Percentiles rank a stretch among this genome's conserved stretches.
phyloP scores from a whole-genome alignment of 2,888 invertebrate species.

The Seira ritae region DNA sequence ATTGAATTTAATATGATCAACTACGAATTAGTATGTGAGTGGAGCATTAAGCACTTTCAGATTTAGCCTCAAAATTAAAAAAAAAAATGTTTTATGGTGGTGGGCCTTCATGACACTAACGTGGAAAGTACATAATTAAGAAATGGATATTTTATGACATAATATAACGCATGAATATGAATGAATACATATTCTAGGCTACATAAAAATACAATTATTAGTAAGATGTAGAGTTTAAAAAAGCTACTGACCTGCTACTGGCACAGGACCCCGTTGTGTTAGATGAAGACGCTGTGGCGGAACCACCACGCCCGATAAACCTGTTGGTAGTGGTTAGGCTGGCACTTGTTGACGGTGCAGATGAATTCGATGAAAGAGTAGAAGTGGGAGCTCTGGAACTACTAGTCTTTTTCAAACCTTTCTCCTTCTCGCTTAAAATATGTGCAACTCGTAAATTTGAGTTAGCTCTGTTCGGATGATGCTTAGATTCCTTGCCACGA shows the following conservation, averaged over 20 bases:
- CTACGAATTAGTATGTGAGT: no score
- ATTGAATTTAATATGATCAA: no score
- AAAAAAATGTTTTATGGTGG: no score
- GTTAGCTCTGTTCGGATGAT: conserved; percentile 30
- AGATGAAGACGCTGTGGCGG: conserved; percentile 69
- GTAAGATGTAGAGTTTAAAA: not conserved
- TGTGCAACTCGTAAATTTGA: conserved; percentile 65
- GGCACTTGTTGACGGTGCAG: conserved; percentile 36
- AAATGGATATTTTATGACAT: no score
- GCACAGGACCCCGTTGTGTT: conserved; percentile 83
- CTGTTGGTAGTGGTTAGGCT: conserved; percentile 51
- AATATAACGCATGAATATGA: no score
- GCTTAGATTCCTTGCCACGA: conserved; percentile 37
- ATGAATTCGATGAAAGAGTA: not conserved
- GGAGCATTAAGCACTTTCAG: no score
- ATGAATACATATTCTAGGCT: no score
- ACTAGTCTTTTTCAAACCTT: conserved; percentile 57
- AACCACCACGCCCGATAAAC: conserved; percentile 69
- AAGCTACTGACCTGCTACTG: conserved; percentile 78
- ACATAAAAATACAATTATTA: not conserved
- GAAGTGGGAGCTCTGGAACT: conserved; percentile 29
- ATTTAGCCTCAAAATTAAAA: no score
- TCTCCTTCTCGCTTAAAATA: conserved; percentile 72
- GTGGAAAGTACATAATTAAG: no score
- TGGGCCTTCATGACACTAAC: no score